Percentiles rank a stretch among this genome's conserved stretches.
Conservation (phyloP, 2,888 invertebrate genomes). For the Ischnus inquisitorius region DNA sequence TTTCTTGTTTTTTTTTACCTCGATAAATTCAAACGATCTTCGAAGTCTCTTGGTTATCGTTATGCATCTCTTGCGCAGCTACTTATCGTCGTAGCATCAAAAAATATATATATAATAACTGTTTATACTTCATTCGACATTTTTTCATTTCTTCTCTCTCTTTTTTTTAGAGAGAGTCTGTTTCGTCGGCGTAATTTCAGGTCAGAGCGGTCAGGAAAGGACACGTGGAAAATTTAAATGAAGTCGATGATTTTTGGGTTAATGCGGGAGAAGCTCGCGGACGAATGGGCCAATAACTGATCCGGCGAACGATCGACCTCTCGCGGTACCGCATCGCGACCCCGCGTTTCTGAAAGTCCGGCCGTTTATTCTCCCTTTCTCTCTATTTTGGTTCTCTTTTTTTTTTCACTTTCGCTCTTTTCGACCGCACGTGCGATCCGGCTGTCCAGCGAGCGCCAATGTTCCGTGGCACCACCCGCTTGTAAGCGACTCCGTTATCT, state of each 20-base stretch:
- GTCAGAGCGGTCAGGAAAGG: constrained; percentile 19
- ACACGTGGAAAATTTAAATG: constrained; percentile 41
- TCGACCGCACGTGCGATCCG: constrained; percentile 47
- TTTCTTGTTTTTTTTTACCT: constrained; percentile 4
- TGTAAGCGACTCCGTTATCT: constrained; percentile 77
- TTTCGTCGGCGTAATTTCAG: constrained; percentile 48
- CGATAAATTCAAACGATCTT: constrained; percentile 59
- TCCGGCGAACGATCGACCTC: constrained; percentile 22
- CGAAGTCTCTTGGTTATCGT: constrained; percentile 48
- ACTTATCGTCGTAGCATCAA: constrained; percentile 58
- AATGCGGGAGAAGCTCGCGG: background rate
- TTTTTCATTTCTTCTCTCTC: constrained; percentile 4
- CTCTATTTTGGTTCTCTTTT: constrained; percentile 22
- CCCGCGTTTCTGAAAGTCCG: constrained; percentile 65
- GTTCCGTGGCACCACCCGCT: constrained; percentile 74
- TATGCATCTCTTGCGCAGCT: constrained; percentile 40
- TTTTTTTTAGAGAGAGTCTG: constrained; percentile 17
- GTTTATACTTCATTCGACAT: constrained; percentile 46
- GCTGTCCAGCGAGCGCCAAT: constrained; percentile 41
- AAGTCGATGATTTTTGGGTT: constrained; percentile 47
- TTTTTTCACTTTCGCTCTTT: constrained; percentile 32
- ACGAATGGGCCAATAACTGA: constrained; percentile 16
- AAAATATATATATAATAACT: constrained; percentile 40
- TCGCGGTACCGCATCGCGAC: constrained; percentile 27
- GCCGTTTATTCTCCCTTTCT: constrained; percentile 18